Evolutionary conservation across 2,888 invertebrate species (phyloP), one percentile per base, ranked within the genome.

Genomic region (Drymonia ruficornis): DNA sequence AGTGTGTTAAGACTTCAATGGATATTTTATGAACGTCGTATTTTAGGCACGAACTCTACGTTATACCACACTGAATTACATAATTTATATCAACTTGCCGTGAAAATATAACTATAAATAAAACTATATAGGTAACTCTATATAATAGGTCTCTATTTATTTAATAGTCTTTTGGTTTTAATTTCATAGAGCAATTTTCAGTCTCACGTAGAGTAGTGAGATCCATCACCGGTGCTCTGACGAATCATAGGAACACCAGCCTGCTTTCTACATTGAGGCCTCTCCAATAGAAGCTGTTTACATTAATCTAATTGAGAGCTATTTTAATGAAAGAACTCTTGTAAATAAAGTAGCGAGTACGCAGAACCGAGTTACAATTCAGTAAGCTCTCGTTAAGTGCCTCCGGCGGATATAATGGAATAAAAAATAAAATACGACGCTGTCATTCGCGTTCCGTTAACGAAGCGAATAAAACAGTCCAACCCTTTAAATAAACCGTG

Each of bases 381-480:
- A 56, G 52, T 56, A 71, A 53, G 48, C 53, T 46, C 52, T 56
- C 49, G 46, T 56, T 70, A 66, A 67, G 59, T 65, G 63, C 59
- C 67, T 66, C 65, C 63, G 64, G 53, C 67, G 61, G 60, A 65
- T 68, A 70, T 73, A 75, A 75, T 74, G 72, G 72, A 80, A 79
- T 76, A 79, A 84, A 85, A 85, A 83, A 78, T 82, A 84, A 36
- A 85, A 84, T 78, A 81, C 80, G 74, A 74, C 74, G 72, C 73
- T 75, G 78, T 76, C 78, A 77, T 83, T 76, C 75, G 76, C 72
- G 72, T 75, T 71, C 79, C 74, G 84, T 79, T 87, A 89, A 88
- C 86, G 86, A 87, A 86, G 84, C 81, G 83, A 85, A 88, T 84
- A 87, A 87, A 87, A 86, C 76, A 82, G 81, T 80, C 79, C 83